Conservation (phyloP, 2,888 invertebrate genomes). For the Eueremaeus valkanovi region DNA sequence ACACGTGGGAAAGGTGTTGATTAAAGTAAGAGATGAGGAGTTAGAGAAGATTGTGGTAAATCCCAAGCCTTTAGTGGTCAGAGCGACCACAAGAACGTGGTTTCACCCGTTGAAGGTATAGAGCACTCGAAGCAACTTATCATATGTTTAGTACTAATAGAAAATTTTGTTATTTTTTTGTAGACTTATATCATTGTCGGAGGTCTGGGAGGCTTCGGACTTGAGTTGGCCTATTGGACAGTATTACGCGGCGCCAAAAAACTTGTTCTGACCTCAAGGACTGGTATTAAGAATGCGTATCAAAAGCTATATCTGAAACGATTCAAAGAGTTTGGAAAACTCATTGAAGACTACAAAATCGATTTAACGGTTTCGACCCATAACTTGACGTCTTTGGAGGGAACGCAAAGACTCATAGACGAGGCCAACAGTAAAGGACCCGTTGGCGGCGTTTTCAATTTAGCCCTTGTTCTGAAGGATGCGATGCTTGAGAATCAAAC, state of each 20-base stretch:
- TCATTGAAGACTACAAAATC: slow-evolving; percentile 54
- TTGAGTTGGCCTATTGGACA: slow-evolving; percentile 88
- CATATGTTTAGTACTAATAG: neutral
- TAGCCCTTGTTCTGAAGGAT: slow-evolving; percentile 77
- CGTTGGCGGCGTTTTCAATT: slow-evolving; percentile 85
- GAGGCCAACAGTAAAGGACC: slow-evolving; percentile 65
- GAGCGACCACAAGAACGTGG: slow-evolving; percentile 52
- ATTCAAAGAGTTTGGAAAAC: slow-evolving; percentile 60
- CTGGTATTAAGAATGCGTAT: slow-evolving; percentile 86
- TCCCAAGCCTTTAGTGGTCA: slow-evolving; percentile 40
- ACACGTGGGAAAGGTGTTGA: slow-evolving; percentile 92
- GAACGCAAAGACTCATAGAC: slow-evolving; percentile 65
- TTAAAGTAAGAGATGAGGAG: slow-evolving; percentile 60
- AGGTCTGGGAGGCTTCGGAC: slow-evolving; percentile 92
- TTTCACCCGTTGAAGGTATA: slow-evolving; percentile 79
- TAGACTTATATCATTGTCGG: slow-evolving; percentile 59
- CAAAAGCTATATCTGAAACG: slow-evolving; percentile 77
- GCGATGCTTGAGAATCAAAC: slow-evolving; percentile 81
- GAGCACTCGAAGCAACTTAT: slow-evolving; percentile 47
- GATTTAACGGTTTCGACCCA: slow-evolving; percentile 64
- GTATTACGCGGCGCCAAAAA: slow-evolving; percentile 79
- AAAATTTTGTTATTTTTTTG: slow-evolving; percentile 54
- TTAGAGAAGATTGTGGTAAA: slow-evolving; percentile 41
- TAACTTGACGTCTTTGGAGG: slow-evolving; percentile 66
- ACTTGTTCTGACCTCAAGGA: slow-evolving; percentile 80